Evolutionary conservation across 1,140 invertebrate species (phyloP).

Genomic region (Drosophila bocqueti): DNA sequence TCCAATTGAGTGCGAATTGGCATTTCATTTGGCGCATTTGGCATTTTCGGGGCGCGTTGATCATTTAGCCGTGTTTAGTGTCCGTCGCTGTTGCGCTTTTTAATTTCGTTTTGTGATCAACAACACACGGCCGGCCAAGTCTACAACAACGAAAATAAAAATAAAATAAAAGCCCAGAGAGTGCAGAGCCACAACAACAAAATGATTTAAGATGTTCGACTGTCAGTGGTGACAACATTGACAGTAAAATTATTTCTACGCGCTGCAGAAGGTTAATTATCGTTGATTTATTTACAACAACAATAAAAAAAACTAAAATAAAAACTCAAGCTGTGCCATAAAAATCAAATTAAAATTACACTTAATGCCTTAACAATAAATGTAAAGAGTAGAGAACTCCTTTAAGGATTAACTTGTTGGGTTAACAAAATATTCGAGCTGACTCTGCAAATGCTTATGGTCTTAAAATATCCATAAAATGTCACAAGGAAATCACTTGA

Average conservation of each 20-base stretch:
- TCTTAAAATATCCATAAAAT: constrained; percentile 48
- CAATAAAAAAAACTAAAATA: constrained; percentile 6
- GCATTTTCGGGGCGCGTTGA: constrained; percentile 71
- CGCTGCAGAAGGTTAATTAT: constrained; percentile 81
- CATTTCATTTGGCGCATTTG: constrained; percentile 81
- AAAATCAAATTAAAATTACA: constrained; percentile 21
- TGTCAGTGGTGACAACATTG: constrained; percentile 79
- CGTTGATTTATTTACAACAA: constrained; percentile 80
- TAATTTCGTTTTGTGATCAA: constrained; percentile 64
- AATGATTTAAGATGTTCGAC: constrained; percentile 83
- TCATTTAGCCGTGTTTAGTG: constrained; percentile 80
- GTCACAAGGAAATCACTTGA: constrained; percentile 37
- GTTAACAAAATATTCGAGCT: constrained; percentile 7
- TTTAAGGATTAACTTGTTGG: constrained; percentile 33
- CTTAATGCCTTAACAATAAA: constrained; percentile 2
- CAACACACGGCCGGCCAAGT: constrained; percentile 4
- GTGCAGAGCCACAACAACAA: constrained; percentile 47
- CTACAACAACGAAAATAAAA: constrained; percentile 29
- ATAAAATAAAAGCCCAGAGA: neutral
- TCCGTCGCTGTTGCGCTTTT: constrained; percentile 69
- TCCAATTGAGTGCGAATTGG: constrained; percentile 77
- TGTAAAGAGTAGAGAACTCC: neutral
- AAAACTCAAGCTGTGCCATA: constrained; percentile 29
- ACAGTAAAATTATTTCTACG: constrained; percentile 83
- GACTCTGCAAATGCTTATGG: constrained; percentile 23